Percentiles rank a stretch among this genome's conserved stretches.
phyloP scores from a whole-genome alignment of 2,113 vertebrate species.

The Rissa tridactyla region DNA sequence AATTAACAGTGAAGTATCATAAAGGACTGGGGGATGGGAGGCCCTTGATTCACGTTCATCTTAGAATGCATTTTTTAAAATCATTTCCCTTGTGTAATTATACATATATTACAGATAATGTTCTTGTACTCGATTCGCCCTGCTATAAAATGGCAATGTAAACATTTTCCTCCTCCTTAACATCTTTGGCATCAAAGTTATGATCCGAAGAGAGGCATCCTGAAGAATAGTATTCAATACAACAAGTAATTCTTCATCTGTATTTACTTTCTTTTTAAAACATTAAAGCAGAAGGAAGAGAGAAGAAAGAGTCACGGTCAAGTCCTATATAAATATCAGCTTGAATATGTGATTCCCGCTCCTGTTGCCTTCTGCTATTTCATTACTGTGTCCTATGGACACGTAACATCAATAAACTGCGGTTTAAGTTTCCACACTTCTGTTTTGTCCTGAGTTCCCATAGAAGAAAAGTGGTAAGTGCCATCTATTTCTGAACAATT shows the following conservation, averaged over 20 bases:
- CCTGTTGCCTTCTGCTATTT: not conserved
- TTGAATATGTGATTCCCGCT: not conserved
- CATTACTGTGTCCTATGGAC: not conserved
- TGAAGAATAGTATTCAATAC: slow-evolving; percentile 37
- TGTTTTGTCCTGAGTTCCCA: not conserved
- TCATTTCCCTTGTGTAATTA: slow-evolving; percentile 66
- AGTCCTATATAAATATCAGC: not conserved
- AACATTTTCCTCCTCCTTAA: slow-evolving; percentile 54
- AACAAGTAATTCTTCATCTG: slow-evolving; percentile 40
- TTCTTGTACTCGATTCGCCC: slow-evolving; percentile 34
- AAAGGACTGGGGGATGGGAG: not conserved
- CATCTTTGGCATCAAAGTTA: slow-evolving; percentile 39
- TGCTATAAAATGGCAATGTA: slow-evolving; percentile 47
- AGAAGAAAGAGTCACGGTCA: not conserved
- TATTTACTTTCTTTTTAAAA: slow-evolving; percentile 46
- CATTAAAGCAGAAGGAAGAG: not conserved
- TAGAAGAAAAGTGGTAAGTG: not conserved
- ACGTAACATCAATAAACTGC: not conserved
- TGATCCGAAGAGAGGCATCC: slow-evolving; percentile 43
- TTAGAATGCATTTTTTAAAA: slow-evolving; percentile 64
- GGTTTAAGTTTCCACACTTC: not conserved
- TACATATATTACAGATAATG: slow-evolving; percentile 65
- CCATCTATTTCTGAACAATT: not conserved
- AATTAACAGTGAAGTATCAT: slow-evolving; percentile 50
- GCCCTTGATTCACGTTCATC: slow-evolving; percentile 43